A percentile compares a stretch with the other conserved stretches of the same genome.
Conservation (phyloP, 1,140 invertebrate species). For the Drosophila dunni region DNA sequence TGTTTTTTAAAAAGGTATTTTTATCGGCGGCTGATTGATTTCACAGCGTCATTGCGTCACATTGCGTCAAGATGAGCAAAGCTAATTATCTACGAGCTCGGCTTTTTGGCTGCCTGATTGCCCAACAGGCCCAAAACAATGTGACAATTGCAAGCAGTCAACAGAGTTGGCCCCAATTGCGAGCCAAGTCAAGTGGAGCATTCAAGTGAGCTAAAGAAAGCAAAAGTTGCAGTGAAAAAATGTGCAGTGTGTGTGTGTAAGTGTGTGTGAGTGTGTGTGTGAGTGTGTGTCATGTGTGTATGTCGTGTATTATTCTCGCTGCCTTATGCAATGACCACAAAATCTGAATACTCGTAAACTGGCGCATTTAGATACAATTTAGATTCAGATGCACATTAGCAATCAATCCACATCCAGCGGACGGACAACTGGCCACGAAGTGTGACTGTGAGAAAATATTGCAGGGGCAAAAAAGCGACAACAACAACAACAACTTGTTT, state of each 20-base stretch:
- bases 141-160: constrained; percentile 68
- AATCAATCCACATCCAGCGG: constrained; percentile 67
- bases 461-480: constrained; percentile 19
- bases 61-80: constrained; percentile 48
- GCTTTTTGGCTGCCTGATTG: constrained; percentile 3
- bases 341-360: constrained; percentile 63
- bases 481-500: constrained; percentile 25
- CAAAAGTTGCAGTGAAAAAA: constrained; percentile 48
- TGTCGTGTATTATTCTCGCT: constrained; percentile 49
- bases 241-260: neutral
- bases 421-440: constrained; percentile 32
- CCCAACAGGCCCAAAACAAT: constrained; percentile 60
- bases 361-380: constrained; percentile 40
- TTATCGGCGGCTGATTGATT: constrained; percentile 60
- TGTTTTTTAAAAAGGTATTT: neutral
- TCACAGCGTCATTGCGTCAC: too few species aligned
- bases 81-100: constrained; percentile 56
- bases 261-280: constrained; percentile 11
- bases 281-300: constrained; percentile 7
- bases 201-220: constrained; percentile 60
- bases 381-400: constrained; percentile 65
- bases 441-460: constrained; percentile 58
- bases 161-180: constrained; percentile 37
- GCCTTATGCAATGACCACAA: constrained; percentile 54
- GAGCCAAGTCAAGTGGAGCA: constrained; percentile 52